Evolutionary conservation across 2,113 vertebrate genomes (phyloP).

Genomic region (Lophius piscatorius): DNA sequence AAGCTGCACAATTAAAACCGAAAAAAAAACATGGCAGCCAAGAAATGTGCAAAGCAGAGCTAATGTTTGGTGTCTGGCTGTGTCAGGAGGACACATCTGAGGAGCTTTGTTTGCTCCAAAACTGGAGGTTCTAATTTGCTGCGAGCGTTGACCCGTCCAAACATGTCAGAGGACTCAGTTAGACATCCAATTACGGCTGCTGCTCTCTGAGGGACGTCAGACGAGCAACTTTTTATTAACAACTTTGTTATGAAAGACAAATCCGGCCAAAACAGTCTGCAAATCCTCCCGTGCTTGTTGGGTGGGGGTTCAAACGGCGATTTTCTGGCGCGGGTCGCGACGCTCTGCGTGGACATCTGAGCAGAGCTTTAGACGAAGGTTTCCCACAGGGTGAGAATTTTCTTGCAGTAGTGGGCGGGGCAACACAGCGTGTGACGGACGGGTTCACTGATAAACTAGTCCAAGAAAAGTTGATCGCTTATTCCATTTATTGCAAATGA

Average conservation of each 20-base stretch:
- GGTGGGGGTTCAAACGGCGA: conserved; percentile 42
- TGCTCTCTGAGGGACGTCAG: conserved; percentile 61
- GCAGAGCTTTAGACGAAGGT: too few species aligned
- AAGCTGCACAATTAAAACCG: conserved; percentile 9
- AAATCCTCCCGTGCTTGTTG: conserved; percentile 52
- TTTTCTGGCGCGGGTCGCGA: conserved; percentile 31
- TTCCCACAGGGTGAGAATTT: too few species aligned
- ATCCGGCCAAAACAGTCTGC: conserved; percentile 51
- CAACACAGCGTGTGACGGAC: too few species aligned
- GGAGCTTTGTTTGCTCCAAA: conserved; percentile 63
- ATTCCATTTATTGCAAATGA: too few species aligned
- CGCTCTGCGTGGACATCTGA: conserved; percentile 12
- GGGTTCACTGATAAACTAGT: too few species aligned
- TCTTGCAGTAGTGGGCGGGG: too few species aligned
- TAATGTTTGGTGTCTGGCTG: conserved; percentile 18
- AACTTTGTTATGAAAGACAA: conserved; percentile 68
- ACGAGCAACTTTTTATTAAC: conserved; percentile 74
- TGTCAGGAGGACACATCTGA: conserved; percentile 18
- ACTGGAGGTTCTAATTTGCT: conserved; percentile 73
- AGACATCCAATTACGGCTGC: conserved; percentile 77
- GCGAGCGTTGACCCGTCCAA: conserved; percentile 76
- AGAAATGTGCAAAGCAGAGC: conserved; percentile 11
- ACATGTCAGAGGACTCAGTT: conserved; percentile 77
- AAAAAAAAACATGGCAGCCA: conserved; percentile 2
- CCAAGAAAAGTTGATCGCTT: too few species aligned